A percentile compares a stretch with the other conserved stretches of the same genome.
phyloP scores from a whole-genome alignment of 1,140 invertebrate species.

The Drosophila parabipectinata region DNA sequence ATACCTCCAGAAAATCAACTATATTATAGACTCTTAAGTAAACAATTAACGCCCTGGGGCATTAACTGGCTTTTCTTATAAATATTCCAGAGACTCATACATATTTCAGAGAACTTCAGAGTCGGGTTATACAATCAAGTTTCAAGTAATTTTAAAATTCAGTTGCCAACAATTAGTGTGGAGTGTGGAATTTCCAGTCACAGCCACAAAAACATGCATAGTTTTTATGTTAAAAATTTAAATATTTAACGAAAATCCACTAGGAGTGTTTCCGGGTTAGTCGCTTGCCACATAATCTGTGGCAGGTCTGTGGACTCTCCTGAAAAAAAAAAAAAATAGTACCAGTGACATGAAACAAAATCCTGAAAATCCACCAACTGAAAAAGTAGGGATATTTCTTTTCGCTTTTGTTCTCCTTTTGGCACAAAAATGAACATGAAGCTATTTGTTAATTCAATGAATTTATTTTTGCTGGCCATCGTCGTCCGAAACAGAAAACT shows the following conservation, averaged over 20 bases:
- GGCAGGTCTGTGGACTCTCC: not conserved
- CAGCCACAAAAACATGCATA: constrained; percentile 40
- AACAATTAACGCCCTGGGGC: not conserved
- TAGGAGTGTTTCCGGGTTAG: constrained; percentile 51
- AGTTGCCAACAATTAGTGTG: constrained; percentile 26
- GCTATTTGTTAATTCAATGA: constrained; percentile 75
- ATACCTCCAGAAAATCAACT: not conserved
- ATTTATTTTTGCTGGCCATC: constrained; percentile 46
- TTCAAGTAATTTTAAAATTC: constrained; percentile 14
- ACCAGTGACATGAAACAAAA: constrained; percentile 31
- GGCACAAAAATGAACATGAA: constrained; percentile 66
- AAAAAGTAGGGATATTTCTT: not conserved
- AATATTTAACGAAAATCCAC: constrained; percentile 73
- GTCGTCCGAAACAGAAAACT: constrained; percentile 22
- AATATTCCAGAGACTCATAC: constrained; percentile 1
- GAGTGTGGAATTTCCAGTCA: constrained; percentile 30
- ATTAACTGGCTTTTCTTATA: not conserved
- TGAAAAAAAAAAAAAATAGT: not conserved
- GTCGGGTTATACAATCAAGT: constrained; percentile 4
- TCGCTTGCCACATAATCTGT: constrained; percentile 4
- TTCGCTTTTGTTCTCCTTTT: constrained; percentile 27
- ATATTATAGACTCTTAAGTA: not conserved
- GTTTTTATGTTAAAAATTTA: constrained; percentile 26
- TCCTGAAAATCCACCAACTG: not conserved
- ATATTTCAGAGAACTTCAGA: not conserved